Percentiles rank a stretch among this genome's conserved stretches.
These are phyloP conservation scores for Felis chaus DNA, from an alignment of 2,113 vertebrate genomes.

Conservation along the genomic window DNA sequence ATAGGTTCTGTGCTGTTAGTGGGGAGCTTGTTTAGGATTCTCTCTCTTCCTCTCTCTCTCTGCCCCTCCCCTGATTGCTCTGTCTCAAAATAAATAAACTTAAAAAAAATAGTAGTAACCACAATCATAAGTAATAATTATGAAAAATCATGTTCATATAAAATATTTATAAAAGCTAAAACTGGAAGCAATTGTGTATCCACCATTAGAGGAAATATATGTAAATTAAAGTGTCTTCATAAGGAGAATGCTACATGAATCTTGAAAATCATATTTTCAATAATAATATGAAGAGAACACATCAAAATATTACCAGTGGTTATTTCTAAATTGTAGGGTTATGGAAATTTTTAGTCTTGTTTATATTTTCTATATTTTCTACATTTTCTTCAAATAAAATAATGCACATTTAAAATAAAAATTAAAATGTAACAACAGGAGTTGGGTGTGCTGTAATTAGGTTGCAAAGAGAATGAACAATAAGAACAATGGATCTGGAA, in stretches of 20 bases:
- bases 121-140: neutral
- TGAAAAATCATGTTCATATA: neutral
- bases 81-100: too few species aligned
- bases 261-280: neutral
- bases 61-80: too few species aligned
- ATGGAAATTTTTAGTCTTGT: neutral
- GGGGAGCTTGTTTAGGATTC: too few species aligned
- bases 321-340: neutral
- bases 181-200: neutral
- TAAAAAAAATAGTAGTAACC: neutral
- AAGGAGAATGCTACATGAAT: neutral
- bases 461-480: neutral
- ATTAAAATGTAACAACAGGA: neutral
- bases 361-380: neutral
- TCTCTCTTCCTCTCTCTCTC: too few species aligned
- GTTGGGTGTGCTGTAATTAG: neutral
- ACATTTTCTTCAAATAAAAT: neutral
- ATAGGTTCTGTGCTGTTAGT: too few species aligned
- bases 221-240: neutral
- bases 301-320: neutral
- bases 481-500: neutral
- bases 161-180: neutral
- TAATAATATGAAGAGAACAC: neutral
- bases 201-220: neutral
- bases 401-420: neutral